A percentile compares a stretch with the other conserved stretches of the same genome.
These are phyloP conservation scores for Phallusia fumigata DNA, from an alignment of 23 tunicate species.

Conservation along the genomic window DNA sequence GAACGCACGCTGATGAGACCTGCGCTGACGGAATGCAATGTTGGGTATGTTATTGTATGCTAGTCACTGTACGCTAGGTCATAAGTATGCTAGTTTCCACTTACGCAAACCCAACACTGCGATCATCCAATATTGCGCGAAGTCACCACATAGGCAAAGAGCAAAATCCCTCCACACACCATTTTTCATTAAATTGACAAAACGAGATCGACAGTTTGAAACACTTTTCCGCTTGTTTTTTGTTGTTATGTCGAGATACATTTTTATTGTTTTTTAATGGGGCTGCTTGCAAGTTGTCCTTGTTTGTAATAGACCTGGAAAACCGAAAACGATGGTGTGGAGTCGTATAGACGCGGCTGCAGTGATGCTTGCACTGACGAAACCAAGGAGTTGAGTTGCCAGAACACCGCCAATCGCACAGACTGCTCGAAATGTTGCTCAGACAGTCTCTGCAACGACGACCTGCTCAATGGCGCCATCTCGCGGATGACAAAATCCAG, in stretches of 20 bases:
- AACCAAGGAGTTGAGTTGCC: slow-evolving; percentile 44
- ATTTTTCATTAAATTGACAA: no score
- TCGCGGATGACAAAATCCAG: slow-evolving; percentile 2
- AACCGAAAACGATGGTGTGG: slow-evolving; percentile 45
- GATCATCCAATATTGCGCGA: no score
- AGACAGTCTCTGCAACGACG: slow-evolving; percentile 41
- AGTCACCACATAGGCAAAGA: no score
- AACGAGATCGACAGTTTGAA: no score
- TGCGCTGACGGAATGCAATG: background rate
- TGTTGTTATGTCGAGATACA: no score
- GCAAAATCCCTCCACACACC: no score
- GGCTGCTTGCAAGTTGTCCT: background rate
- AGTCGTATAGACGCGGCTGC: slow-evolving; percentile 37
- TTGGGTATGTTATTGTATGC: background rate
- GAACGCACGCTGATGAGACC: background rate
- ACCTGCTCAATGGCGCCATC: slow-evolving; percentile 19
- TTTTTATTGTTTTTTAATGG: no score
- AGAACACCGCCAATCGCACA: slow-evolving; percentile 33
- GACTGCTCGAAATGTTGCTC: slow-evolving; percentile 57
- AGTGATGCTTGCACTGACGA: slow-evolving; percentile 62
- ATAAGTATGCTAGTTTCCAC: no score
- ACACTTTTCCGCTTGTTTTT: no score
- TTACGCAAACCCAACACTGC: no score
- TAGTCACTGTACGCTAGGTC: no score
- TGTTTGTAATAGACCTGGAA: slow-evolving; percentile 44